Base-by-base conservation (phyloP, 2,888 invertebrate species). In the Matsumyia berberina region DNA sequence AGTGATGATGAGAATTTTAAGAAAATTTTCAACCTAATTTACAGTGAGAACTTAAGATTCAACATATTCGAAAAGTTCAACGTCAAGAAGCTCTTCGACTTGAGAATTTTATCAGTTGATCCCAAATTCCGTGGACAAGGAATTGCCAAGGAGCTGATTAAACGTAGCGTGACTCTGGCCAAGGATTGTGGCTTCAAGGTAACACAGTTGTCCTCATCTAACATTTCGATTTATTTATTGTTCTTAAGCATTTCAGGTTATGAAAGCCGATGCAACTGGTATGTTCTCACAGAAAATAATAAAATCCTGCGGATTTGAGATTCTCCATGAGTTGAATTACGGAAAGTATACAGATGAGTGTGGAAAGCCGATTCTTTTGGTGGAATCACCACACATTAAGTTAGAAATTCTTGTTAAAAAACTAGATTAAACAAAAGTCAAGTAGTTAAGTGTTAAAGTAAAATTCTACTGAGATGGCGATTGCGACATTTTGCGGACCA, bases 181-280 rank as follows among this genome's bases (percentile, higher is more conserved):
- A 93, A 92, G 86, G 93, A 94, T 76, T 92, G 93, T 86, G 94
- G 94, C 64, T 96, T 95, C 89, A 95, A 95, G 93, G 96, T 96
- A 90, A 87, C 37, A 83, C 46, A n/a, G 9, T 35, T 15, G 19
- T 11, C 31, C 31, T 9, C 33, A 12, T 51, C 15, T 44, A 2
- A 66, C 46, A 24, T 17, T 7, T 33, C 15, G 24, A n/a, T 51
- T 12, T 31, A 24, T 79, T 57, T 29, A 15, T 66, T 42, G 64
- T 15, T 33, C 15, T 46, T 57, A n/a, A n/a, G n/a, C 44, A 15
- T 88, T 87, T 31, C 92, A 96, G 95, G 89, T 96, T 24, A 94
- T 96, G 88, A 96, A 96, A 91, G 95, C 95, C 15, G 96, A 96
- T 89, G 96, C 96, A 0, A 96, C 96, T 0, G 96, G 96, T 17